These are phyloP conservation scores for Anhinga rufa DNA, from an alignment of 2,113 vertebrate genomes.

Conservation along the genomic window DNA sequence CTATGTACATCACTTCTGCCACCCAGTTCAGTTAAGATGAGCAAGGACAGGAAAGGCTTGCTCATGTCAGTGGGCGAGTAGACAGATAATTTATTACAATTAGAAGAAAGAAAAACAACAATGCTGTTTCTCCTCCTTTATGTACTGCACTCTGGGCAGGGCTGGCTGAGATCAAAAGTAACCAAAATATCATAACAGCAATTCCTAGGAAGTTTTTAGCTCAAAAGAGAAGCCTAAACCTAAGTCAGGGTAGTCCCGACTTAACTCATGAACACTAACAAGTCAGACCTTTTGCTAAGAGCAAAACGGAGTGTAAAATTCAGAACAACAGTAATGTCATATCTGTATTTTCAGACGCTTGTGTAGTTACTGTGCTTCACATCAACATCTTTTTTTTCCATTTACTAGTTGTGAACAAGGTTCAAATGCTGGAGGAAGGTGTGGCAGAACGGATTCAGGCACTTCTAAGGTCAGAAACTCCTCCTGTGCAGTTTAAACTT, in stretches of 20 bases:
- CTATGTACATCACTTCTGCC: neutral
- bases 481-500: conserved; percentile 84
- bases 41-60: neutral
- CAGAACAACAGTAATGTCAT: neutral
- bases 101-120: neutral
- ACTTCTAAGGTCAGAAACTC: conserved; percentile 81
- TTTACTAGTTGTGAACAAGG: conserved; percentile 75
- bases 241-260: neutral
- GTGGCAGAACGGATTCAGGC: conserved; percentile 76
- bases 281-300: neutral
- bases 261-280: neutral
- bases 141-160: neutral
- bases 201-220: neutral
- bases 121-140: neutral
- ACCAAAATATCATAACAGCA: neutral
- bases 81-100: neutral
- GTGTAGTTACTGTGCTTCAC: neutral
- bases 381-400: neutral
- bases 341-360: neutral
- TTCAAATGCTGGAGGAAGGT: conserved; percentile 80
- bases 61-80: rapidly evolving
- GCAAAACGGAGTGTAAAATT: neutral
- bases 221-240: neutral
- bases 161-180: neutral
- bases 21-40: neutral